Evolutionary conservation across 2,797 vertebrate genomes (phyloP).

Genomic region (Myotis vivesi): DNA sequence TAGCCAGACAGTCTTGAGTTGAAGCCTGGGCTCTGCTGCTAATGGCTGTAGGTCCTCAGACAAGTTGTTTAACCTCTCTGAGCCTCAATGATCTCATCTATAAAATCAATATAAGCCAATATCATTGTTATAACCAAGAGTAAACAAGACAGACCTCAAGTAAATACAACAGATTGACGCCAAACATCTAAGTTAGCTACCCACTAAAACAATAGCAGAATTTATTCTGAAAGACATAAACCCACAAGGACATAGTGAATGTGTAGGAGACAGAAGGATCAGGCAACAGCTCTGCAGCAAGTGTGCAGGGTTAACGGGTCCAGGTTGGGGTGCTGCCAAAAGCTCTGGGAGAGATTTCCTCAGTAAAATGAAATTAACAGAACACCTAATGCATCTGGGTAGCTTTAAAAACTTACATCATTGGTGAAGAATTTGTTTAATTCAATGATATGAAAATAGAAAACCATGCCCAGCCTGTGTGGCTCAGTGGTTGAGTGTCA

Average conservation of each 20-base stretch:
- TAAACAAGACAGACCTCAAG: conserved; percentile 23
- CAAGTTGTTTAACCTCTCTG: background rate
- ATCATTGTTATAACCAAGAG: background rate
- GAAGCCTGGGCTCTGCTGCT: background rate
- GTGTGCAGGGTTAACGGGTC: background rate
- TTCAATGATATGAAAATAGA: background rate
- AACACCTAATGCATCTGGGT: background rate
- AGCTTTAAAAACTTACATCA: background rate
- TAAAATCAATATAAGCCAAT: conserved; percentile 17
- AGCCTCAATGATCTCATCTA: background rate
- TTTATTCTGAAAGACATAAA: conserved; percentile 45
- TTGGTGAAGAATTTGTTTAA: background rate
- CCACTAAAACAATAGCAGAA: conserved; percentile 19
- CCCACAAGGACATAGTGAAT: background rate
- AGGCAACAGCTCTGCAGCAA: background rate
- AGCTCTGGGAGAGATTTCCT: background rate
- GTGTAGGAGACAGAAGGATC: background rate
- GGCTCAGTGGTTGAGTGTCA: too few species aligned
- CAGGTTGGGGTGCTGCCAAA: background rate
- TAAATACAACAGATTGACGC: conserved; percentile 11
- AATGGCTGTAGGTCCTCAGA: background rate
- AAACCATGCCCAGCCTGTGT: too few species aligned
- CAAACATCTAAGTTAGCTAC: conserved; percentile 47
- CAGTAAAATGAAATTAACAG: background rate
- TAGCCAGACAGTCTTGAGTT: background rate